Conservation (phyloP, 2,888 invertebrate genomes). For the Zhuqinia jingwanae region DNA sequence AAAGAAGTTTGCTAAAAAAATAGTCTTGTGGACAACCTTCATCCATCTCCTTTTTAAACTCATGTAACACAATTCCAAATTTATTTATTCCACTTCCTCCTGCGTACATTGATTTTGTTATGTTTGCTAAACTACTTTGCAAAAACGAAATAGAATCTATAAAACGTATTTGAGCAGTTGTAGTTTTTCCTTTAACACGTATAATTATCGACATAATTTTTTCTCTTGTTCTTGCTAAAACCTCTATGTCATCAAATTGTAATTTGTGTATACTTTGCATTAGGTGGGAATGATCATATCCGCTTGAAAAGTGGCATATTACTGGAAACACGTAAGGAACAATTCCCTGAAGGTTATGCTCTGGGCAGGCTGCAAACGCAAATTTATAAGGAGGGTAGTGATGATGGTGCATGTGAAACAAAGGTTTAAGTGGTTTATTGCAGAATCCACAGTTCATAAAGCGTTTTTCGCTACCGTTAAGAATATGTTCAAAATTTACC, state of each 20-base stretch:
- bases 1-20: conserved; percentile 20
- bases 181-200: background rate
- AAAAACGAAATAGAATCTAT: background rate
- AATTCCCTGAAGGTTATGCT: background rate
- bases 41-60: background rate
- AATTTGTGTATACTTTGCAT: conserved; percentile 8
- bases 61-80: background rate
- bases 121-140: background rate
- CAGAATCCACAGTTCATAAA: conserved; percentile 8
- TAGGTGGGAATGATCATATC: conserved; percentile 11
- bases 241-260: background rate
- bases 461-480: background rate
- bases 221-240: background rate
- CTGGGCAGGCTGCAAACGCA: background rate
- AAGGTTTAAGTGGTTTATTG: background rate
- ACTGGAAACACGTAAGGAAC: background rate
- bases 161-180: background rate
- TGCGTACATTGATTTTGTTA: background rate
- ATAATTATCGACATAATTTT: background rate
- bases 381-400: conserved; percentile 13
- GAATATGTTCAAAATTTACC: background rate
- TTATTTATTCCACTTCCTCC: background rate
- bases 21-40: background rate
- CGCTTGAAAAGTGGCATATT: background rate
- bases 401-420: background rate